Conservation (phyloP, 2,888 invertebrate genomes). For the Adineta ricciae region DNA sequence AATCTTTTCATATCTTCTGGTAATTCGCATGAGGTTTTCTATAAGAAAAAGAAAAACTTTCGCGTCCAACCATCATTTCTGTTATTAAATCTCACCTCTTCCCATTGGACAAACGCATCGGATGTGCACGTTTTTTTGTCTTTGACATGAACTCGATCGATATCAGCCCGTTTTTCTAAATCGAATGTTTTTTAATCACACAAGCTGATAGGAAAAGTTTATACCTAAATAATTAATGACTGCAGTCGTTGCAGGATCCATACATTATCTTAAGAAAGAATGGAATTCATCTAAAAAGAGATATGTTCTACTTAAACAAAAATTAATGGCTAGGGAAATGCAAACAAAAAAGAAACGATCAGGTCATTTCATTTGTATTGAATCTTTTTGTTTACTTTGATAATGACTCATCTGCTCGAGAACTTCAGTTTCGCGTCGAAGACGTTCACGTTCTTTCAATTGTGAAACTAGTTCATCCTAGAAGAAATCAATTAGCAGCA, state of each 20-base stretch:
- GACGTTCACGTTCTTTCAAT: not conserved
- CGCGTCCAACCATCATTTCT: too few species aligned
- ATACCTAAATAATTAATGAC: constrained; percentile 27
- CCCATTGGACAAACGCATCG: constrained; percentile 24
- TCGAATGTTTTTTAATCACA: too few species aligned
- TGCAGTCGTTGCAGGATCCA: constrained; percentile 25
- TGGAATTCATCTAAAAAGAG: not conserved
- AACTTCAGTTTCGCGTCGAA: not conserved
- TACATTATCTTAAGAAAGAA: not conserved
- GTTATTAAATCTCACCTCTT: constrained; percentile 18
- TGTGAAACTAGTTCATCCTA: not conserved
- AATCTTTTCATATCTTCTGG: constrained; percentile 47
- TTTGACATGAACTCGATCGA: constrained; percentile 22
- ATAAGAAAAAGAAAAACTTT: not conserved
- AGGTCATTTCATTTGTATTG: not conserved
- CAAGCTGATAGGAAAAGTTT: too few species aligned
- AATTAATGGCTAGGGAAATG: not conserved
- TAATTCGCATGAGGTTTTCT: constrained; percentile 43
- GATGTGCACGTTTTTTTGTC: not conserved
- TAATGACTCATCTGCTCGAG: not conserved
- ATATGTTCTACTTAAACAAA: not conserved
- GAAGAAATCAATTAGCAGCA: too few species aligned
- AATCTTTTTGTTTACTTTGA: constrained; percentile 4
- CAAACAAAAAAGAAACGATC: not conserved
- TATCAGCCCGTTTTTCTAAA: constrained; percentile 26